Conservation (phyloP, 2,888 invertebrate species). For the Neuroscelio doddi region DNA sequence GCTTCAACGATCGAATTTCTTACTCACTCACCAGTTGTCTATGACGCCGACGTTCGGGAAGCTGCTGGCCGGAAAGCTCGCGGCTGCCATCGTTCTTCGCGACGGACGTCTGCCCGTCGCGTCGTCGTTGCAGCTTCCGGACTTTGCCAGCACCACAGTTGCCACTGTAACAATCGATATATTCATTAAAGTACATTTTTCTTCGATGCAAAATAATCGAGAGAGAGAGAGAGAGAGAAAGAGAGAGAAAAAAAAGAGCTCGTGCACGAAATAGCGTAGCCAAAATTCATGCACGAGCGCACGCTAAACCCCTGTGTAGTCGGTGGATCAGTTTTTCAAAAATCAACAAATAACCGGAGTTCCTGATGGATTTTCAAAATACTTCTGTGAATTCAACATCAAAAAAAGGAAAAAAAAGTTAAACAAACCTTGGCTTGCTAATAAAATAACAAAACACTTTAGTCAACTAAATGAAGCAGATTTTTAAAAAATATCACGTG, state of each 20-base stretch:
- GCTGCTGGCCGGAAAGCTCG: constrained; percentile 67
- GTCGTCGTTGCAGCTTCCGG: constrained; percentile 55
- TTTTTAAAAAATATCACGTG: too few relatives aligned
- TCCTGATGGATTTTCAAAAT: too few relatives aligned
- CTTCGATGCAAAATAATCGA: background rate
- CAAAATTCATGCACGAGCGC: background rate
- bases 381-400: too few relatives aligned
- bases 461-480: too few relatives aligned
- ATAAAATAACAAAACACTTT: too few relatives aligned
- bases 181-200: background rate
- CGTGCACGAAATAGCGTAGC: background rate
- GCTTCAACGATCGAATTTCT: constrained; percentile 20
- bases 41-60: constrained; percentile 69
- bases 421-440: too few relatives aligned
- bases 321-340: background rate
- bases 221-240: too few relatives aligned
- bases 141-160: constrained; percentile 22
- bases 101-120: constrained; percentile 55
- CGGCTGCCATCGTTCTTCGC: constrained; percentile 67
- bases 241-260: too few relatives aligned
- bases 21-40: constrained; percentile 68
- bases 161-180: constrained; percentile 11
- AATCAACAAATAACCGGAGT: background rate
- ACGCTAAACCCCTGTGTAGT: too few relatives aligned
- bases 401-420: too few relatives aligned